These are phyloP conservation scores for Metaphire vulgaris DNA, from an alignment of 1,140 invertebrate species.

Conservation along the genomic window DNA sequence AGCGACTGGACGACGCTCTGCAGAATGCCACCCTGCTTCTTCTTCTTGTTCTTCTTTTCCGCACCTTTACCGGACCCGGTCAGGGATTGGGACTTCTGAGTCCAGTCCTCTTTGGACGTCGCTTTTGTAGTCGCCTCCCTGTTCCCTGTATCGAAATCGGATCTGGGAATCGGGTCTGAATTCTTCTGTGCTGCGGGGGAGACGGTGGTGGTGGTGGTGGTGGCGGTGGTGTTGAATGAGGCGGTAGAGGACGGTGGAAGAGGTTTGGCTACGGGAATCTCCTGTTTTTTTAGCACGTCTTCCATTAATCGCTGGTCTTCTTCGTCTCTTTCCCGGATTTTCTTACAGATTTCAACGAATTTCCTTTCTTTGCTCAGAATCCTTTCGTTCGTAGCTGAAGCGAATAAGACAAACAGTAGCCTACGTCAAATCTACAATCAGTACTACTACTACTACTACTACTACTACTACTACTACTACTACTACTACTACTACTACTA, in stretches of 20 bases:
- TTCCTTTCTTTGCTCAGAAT: background rate
- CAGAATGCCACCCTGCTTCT: background rate
- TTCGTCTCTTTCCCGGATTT: background rate
- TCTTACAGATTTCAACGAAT: background rate
- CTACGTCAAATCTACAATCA: no score
- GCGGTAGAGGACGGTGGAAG: background rate
- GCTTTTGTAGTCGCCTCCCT: background rate
- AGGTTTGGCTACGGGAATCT: background rate
- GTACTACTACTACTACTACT: no score
- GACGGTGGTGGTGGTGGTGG: no score
- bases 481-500: no score
- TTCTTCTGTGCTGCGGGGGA: background rate
- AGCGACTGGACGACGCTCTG: background rate
- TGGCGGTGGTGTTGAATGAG: background rate
- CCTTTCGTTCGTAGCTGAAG: background rate
- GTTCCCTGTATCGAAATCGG: background rate
- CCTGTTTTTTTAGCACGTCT: background rate
- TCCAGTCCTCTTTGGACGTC: background rate
- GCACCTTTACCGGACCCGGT: no score
- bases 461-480: no score
- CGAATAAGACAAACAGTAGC: no score
- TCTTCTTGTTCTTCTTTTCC: background rate
- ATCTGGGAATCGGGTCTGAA: no score
- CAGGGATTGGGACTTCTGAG: no score
- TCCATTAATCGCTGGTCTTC: background rate